Evolutionary conservation across 2,888 invertebrate genomes (phyloP).

Genomic region (Steromphala cineraria): DNA sequence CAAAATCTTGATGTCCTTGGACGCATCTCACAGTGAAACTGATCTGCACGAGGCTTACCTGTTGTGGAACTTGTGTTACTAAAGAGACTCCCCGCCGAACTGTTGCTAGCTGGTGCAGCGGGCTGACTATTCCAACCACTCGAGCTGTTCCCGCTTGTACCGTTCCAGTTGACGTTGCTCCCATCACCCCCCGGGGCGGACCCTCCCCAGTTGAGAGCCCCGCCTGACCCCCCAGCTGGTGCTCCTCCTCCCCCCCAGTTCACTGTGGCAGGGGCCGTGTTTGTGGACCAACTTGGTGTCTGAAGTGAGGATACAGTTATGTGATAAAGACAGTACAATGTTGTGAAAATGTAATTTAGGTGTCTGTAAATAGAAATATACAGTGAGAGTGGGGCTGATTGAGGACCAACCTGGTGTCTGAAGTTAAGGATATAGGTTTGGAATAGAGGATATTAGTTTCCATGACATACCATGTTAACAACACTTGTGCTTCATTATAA

Average conservation of each 20-base stretch:
- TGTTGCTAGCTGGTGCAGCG: background rate
- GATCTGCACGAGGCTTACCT: too few species aligned
- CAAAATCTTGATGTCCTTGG: too few species aligned
- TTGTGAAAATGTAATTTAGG: too few species aligned
- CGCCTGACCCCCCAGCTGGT: slow-evolving; percentile 17
- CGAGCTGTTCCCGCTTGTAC: slow-evolving; percentile 13
- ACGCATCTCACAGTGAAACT: too few species aligned
- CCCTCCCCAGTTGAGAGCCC: slow-evolving; percentile 54
- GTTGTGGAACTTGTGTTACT: background rate
- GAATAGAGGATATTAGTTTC: too few species aligned
- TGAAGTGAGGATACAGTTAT: background rate
- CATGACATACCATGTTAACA: too few species aligned
- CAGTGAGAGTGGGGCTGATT: too few species aligned
- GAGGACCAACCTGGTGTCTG: too few species aligned
- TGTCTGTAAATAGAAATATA: too few species aligned
- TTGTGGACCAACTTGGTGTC: background rate
- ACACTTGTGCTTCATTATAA: too few species aligned
- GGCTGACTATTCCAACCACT: slow-evolving; percentile 16
- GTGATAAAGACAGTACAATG: too few species aligned
- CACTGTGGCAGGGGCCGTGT: slow-evolving; percentile 21
- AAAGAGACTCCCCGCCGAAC: background rate
- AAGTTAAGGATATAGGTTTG: too few species aligned
- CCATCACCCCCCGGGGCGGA: slow-evolving; percentile 26
- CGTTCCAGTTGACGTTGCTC: slow-evolving; percentile 34
- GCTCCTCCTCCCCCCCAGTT: slow-evolving; percentile 40